A percentile compares a stretch with the other conserved stretches of the same genome.
phyloP scores from a whole-genome alignment of 2,113 vertebrate species.

The Mus spicilegus region DNA sequence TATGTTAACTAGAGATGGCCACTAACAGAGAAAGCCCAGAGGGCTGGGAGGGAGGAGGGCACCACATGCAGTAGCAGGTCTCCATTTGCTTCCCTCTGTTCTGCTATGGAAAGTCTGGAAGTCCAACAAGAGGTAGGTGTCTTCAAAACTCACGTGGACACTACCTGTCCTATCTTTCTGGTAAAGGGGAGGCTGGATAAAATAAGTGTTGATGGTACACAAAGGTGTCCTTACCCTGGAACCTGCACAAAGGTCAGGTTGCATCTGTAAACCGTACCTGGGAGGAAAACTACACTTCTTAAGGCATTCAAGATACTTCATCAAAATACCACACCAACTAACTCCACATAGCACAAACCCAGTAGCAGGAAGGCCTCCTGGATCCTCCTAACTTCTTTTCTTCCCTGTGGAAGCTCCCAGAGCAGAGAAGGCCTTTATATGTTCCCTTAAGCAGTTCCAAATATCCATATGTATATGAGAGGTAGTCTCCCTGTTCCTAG shows the following conservation, averaged over 20 bases:
- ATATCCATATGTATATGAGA: not conserved
- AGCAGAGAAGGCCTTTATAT: not conserved
- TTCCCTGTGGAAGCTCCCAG: not conserved
- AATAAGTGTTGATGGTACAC: not conserved
- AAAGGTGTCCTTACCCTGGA: not conserved
- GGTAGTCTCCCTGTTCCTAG: not conserved
- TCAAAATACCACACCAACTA: not conserved
- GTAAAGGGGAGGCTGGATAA: not conserved
- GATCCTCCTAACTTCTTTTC: not conserved
- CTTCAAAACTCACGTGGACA: not conserved
- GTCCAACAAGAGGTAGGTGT: not conserved
- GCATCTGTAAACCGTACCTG: not conserved
- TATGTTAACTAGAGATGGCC: not conserved
- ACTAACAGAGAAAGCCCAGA: not conserved
- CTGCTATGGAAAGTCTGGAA: not conserved
- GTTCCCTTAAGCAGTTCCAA: not conserved
- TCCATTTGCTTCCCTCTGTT: not conserved
- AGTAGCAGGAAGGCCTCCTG: not conserved
- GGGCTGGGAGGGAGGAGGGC: not conserved
- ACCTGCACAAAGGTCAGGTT: not conserved
- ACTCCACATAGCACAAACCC: not conserved
- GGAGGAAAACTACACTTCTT: not conserved
- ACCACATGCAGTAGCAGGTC: not conserved
- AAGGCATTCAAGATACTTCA: not conserved
- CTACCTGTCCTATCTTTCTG: not conserved